Conservation (phyloP, 2,888 invertebrate species). For the Drosophila robusta region DNA sequence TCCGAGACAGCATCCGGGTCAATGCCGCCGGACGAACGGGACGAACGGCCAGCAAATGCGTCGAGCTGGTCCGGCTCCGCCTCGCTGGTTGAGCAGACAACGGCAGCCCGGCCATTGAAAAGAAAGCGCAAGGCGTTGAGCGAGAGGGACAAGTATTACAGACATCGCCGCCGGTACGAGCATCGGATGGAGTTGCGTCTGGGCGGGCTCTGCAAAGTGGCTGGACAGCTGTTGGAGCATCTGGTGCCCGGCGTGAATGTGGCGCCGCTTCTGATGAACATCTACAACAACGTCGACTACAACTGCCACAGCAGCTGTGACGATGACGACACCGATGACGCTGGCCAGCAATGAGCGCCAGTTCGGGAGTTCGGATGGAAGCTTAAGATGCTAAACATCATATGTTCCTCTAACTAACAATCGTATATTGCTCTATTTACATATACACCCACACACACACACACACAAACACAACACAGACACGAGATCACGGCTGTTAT, state of each 20-base stretch:
- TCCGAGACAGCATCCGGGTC: conserved; percentile 6
- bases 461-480: conserved; percentile 6
- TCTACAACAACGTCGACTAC: conserved; percentile 34
- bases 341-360: conserved; percentile 16
- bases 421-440: conserved; percentile 11
- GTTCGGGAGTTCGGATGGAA: conserved; percentile 8
- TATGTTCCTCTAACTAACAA: conserved; percentile 45
- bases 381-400: conserved; percentile 38
- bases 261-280: conserved; percentile 33
- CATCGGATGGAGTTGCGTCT: conserved; percentile 80
- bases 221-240: conserved; percentile 74
- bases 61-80: neutral
- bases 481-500: conserved; percentile 29
- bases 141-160: conserved; percentile 80
- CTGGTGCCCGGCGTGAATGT: conserved; percentile 75
- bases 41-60: neutral
- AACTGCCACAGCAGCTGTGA: conserved; percentile 43
- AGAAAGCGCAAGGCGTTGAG: conserved; percentile 35
- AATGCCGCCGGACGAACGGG: conserved; percentile 1
- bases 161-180: conserved; percentile 80
- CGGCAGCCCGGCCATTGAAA: conserved; percentile 3
- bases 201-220: conserved; percentile 72
- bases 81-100: neutral
- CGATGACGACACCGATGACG: conserved; percentile 4
- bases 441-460: conserved; percentile 7